phyloP scores from a whole-genome alignment of 1,140 invertebrate genomes.

The Thaumatotibia leucotreta region DNA sequence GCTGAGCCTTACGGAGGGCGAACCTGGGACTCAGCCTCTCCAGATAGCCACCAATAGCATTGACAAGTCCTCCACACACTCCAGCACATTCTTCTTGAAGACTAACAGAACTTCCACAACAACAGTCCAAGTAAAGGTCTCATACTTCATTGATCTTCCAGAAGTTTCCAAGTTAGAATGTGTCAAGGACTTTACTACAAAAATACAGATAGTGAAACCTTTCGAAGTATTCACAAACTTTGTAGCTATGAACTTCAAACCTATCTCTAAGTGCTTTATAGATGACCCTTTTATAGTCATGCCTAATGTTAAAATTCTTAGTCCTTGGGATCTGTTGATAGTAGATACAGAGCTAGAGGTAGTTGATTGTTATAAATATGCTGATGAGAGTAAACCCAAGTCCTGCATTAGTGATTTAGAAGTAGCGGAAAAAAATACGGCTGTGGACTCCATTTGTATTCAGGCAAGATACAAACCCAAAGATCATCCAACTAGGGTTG shows the following conservation, averaged over 20 bases:
- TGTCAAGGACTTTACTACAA: slow-evolving; percentile 79
- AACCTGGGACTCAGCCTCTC: slow-evolving; percentile 67
- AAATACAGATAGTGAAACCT: slow-evolving; percentile 81
- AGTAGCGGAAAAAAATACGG: slow-evolving; percentile 62
- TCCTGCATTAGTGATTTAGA: slow-evolving; percentile 61
- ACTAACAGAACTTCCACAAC: slow-evolving; percentile 79
- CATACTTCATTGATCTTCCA: slow-evolving; percentile 58
- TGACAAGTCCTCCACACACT: slow-evolving; percentile 48
- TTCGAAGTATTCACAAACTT: slow-evolving; percentile 84
- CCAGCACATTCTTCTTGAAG: slow-evolving; percentile 76
- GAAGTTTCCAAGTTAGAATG: slow-evolving; percentile 64
- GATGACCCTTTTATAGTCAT: slow-evolving; percentile 83
- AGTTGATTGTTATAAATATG: slow-evolving; percentile 62
- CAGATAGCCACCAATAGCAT: slow-evolving; percentile 57
- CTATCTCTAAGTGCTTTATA: slow-evolving; percentile 81
- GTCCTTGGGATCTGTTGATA: slow-evolving; percentile 83
- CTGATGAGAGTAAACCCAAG: slow-evolving; percentile 43
- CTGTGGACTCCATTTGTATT: slow-evolving; percentile 68
- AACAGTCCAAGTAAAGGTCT: slow-evolving; percentile 77
- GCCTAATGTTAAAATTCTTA: slow-evolving; percentile 81
- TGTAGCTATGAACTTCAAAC: slow-evolving; percentile 80
- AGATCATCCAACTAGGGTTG: slow-evolving; percentile 79
- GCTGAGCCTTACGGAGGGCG: slow-evolving; percentile 61
- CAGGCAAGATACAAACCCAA: slow-evolving; percentile 64
- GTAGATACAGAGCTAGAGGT: slow-evolving; percentile 80